These are phyloP conservation scores for Synergus umbraculus DNA, from an alignment of 2,888 invertebrate species.

Conservation along the genomic window DNA sequence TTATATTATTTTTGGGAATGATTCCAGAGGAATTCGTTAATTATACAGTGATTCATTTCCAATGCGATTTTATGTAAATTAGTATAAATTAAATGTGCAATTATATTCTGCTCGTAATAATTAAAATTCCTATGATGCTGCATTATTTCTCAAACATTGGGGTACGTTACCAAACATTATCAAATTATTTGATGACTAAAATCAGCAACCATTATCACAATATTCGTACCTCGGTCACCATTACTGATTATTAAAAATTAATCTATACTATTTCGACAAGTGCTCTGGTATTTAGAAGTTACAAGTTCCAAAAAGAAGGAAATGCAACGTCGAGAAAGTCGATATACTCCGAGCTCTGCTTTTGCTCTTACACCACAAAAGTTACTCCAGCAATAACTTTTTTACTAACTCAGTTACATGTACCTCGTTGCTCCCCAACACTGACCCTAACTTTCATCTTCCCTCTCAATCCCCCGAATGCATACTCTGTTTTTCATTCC, in stretches of 20 bases:
- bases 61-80: not conserved
- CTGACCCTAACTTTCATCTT: conserved; percentile 5
- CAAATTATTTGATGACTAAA: too few species aligned
- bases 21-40: not conserved
- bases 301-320: too few species aligned
- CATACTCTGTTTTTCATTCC: conserved; percentile 26
- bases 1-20: not conserved
- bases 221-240: too few species aligned
- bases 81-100: not conserved
- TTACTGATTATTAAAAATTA: too few species aligned
- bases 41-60: not conserved
- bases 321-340: too few species aligned
- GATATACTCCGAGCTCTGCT: not conserved
- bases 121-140: not conserved
- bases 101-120: not conserved
- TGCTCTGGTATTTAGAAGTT: too few species aligned
- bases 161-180: not conserved
- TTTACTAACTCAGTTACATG: conserved; percentile 2
- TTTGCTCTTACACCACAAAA: not conserved
- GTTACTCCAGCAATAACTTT: not conserved
- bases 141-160: not conserved
- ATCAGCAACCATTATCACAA: too few species aligned
- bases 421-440: not conserved
- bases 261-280: too few species aligned
- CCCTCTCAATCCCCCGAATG: not conserved